Base-by-base conservation (phyloP, 2,113 vertebrate species). In the Passer montanus region DNA sequence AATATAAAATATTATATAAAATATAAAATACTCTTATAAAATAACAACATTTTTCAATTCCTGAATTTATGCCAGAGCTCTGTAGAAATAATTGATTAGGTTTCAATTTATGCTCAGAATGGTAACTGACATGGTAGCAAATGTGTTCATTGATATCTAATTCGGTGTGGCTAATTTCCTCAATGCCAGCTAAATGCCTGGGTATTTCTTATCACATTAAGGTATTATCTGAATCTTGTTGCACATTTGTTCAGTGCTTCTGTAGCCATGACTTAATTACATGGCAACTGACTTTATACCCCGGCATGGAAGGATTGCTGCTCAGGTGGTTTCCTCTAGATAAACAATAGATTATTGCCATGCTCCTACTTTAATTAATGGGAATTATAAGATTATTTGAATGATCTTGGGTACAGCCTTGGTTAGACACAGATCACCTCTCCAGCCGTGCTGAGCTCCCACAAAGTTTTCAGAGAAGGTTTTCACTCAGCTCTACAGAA, bases 141-240 rank as follows among this genome's bases (percentile, higher is more conserved):
- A 83, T 43, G 75, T 66, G 53, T 59, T 94, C 81, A 87, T 93
- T 81, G 93, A 93, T 95, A 75, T 63, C 77, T 90, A 63, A 92
- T 91, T 95, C 95, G 89, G 83, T 89, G 82, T 92, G 74, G 81
- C 91, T 94, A 88, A 91, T 92, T 92, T 94, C 74, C 89, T 95
- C 82, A 62, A 31, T 53, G 64, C 79, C 92, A 93, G 58, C 82
- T 93, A 75, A 87, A 28, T 33, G 84, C 77, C 46, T 46, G 67
- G 67, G 62, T 37, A 4, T 90, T 84, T 70, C 94, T 95, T 87
- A 91, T 66, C 76, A 1, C 60, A 6, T 46, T 93, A 55, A 84
- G 26, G 60, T 43, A 44, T 76, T 86, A 85, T 84, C 93, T 72
- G 78, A 88, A 85, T 94, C 95, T 95, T 67, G 59, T 88, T 82